A percentile compares a stretch with the other conserved stretches of the same genome.
These are phyloP conservation scores for Ethmia dodecea DNA, from an alignment of 2,888 invertebrate genomes.

Conservation along the genomic window DNA sequence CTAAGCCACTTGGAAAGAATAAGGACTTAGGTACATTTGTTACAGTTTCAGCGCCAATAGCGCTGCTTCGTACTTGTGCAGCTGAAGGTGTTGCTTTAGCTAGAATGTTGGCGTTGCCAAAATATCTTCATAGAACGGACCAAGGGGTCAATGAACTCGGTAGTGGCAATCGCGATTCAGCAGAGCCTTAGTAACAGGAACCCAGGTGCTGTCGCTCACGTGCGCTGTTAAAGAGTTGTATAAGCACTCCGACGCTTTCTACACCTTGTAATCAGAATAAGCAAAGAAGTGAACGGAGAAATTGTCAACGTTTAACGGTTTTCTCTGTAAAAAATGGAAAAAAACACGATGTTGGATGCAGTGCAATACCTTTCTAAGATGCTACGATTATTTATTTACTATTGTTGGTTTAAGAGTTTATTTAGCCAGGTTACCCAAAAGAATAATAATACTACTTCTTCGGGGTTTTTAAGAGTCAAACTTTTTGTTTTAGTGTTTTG, in stretches of 20 bases:
- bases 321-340: constrained; percentile 40
- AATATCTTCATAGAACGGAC: constrained; percentile 41
- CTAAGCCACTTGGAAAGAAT: neutral
- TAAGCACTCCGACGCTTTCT: constrained; percentile 66
- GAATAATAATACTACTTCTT: too few relatives aligned
- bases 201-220: constrained; percentile 39
- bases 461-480: too few relatives aligned
- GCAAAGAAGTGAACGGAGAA: constrained; percentile 67
- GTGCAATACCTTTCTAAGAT: too few relatives aligned
- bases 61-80: neutral
- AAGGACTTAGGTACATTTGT: neutral
- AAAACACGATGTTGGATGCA: neutral
- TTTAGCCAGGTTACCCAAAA: too few relatives aligned
- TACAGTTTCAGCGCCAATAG: constrained; percentile 1
- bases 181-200: constrained; percentile 40
- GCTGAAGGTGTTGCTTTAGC: constrained; percentile 17
- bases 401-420: too few relatives aligned
- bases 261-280: constrained; percentile 58
- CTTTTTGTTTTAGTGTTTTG: too few relatives aligned
- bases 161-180: constrained; percentile 44
- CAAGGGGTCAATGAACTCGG: constrained; percentile 47
- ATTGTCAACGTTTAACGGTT: constrained; percentile 58
- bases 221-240: constrained; percentile 54
- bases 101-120: constrained; percentile 33
- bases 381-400: too few relatives aligned